Evolutionary conservation across 1,140 invertebrate genomes (phyloP).

Genomic region (Sminthurinus signatus): DNA sequence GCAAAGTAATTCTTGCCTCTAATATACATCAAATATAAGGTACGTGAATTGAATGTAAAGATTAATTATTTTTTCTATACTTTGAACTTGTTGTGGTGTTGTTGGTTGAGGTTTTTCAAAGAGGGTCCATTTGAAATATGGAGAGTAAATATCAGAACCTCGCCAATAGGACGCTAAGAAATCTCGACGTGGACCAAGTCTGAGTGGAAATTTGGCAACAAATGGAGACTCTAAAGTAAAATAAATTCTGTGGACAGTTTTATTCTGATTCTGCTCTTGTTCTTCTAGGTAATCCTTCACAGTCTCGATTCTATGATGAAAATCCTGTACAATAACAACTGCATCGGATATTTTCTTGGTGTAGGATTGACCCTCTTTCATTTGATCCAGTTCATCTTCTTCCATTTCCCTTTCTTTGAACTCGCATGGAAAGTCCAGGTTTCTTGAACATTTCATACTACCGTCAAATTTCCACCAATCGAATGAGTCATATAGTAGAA

Average conservation of each 20-base stretch:
- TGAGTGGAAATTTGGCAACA: background rate
- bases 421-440: background rate
- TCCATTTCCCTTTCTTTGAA: background rate
- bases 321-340: background rate
- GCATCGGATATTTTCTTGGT: background rate
- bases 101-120: no score
- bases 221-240: background rate
- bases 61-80: no score
- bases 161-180: conserved; percentile 39
- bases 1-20: no score
- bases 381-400: no score
- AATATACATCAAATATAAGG: conserved; percentile 21
- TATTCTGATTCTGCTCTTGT: background rate
- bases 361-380: background rate
- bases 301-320: background rate
- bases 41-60: conserved; percentile 38
- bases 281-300: no score
- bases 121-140: conserved; percentile 55
- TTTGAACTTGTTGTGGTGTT: no score
- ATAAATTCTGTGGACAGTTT: background rate
- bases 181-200: background rate
- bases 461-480: conserved; percentile 2
- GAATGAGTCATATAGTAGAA: conserved; percentile 6
- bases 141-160: conserved; percentile 83
- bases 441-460: background rate